Conservation (phyloP, 2,113 vertebrate species). For the Sminthopsis crassicaudata region DNA sequence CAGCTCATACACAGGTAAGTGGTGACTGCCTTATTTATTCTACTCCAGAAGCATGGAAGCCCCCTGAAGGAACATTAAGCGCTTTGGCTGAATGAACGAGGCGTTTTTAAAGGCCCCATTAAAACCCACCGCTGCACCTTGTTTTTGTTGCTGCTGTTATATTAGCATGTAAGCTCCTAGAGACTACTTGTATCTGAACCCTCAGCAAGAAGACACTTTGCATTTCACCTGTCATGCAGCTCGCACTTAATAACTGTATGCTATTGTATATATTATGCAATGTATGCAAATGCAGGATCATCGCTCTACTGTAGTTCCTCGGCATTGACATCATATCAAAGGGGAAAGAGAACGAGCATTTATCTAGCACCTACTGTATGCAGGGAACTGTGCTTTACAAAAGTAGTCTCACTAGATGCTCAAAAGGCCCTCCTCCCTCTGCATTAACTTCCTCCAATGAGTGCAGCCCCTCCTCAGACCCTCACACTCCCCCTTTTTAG, state of each 20-base stretch:
- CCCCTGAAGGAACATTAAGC: not conserved
- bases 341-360: not conserved
- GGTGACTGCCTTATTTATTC: not conserved
- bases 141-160: not conserved
- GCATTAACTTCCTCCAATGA: not conserved
- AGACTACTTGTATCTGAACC: not conserved
- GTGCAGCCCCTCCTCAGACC: too few species aligned
- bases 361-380: not conserved
- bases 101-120: not conserved
- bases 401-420: not conserved
- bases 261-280: not conserved
- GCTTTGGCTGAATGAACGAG: not conserved
- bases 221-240: not conserved
- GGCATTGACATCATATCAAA: not conserved
- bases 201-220: not conserved
- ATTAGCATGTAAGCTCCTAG: not conserved
- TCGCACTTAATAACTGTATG: not conserved
- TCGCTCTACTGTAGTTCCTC: too few species aligned
- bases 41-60: not conserved
- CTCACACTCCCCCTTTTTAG: not conserved
- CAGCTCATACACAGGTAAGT: not conserved
- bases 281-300: too few species aligned
- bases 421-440: too few species aligned
- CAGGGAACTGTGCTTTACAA: not conserved
- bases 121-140: not conserved